phyloP scores from a whole-genome alignment of 2,797 vertebrate species.

The Nannoperca australis region DNA sequence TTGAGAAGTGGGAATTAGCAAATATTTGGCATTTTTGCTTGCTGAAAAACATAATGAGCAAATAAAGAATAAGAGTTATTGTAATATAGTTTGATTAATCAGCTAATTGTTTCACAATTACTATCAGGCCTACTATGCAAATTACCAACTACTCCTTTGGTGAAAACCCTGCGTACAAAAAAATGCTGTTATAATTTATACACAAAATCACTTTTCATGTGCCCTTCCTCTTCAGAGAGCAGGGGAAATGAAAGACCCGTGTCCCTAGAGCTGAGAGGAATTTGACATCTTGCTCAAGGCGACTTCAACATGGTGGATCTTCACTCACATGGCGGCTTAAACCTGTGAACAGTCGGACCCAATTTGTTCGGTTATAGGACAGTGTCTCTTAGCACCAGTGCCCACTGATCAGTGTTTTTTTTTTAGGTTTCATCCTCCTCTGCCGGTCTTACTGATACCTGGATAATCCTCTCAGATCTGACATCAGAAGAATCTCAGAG shows the following conservation, averaged over 20 bases:
- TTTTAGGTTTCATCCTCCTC: conserved; percentile 7
- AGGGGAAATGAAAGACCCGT: background rate
- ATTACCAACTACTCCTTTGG: background rate
- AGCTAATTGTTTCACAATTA: background rate
- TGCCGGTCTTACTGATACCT: conserved; percentile 36
- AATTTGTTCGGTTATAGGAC: conserved; percentile 11
- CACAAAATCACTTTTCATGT: background rate
- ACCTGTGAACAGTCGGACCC: background rate
- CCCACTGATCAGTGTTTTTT: conserved; percentile 18
- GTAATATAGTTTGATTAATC: background rate
- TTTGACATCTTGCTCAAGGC: conserved; percentile 9
- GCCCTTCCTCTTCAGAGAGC: background rate
- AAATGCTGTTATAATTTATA: conserved; percentile 12
- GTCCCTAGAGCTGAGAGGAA: conserved; percentile 5
- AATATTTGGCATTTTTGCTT: background rate
- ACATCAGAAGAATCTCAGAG: conserved; percentile 50
- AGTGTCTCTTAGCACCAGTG: conserved; percentile 11
- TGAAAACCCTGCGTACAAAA: background rate
- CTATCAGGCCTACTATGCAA: background rate
- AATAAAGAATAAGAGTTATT: background rate
- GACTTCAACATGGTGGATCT: conserved; percentile 13
- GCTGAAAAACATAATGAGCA: background rate
- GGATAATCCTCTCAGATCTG: conserved; percentile 64
- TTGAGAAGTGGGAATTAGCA: background rate
- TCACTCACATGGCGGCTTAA: conserved; percentile 14